Evolutionary conservation across 2,113 vertebrate species (phyloP).

Genomic region (Arizona elegans): DNA sequence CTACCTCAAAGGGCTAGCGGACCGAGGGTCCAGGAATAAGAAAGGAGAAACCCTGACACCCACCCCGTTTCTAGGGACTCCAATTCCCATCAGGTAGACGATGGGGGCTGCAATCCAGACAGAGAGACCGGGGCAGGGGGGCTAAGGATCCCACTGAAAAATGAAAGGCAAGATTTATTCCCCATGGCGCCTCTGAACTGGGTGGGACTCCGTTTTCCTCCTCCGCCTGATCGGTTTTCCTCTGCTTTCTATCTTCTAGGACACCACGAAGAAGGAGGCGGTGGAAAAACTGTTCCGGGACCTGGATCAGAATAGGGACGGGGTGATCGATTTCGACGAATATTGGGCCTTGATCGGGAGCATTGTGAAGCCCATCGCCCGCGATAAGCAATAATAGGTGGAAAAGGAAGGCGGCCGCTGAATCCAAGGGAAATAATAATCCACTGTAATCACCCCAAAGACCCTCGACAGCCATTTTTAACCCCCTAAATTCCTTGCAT

Average conservation of each 20-base stretch:
- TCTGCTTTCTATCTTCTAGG: conserved; percentile 29
- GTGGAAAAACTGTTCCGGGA: conserved; percentile 74
- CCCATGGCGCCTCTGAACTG: not conserved
- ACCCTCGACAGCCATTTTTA: no score
- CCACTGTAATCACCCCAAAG: no score
- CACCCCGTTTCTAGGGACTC: not conserved
- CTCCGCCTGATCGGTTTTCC: not conserved
- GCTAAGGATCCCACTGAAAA: not conserved
- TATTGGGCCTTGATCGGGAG: conserved; percentile 78
- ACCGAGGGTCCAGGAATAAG: not conserved
- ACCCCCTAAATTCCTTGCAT: no score
- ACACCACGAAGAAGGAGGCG: conserved; percentile 67
- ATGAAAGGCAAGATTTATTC: not conserved
- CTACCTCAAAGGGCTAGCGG: not conserved
- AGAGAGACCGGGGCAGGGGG: no score
- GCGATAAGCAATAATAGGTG: conserved; percentile 64
- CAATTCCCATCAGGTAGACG: not conserved
- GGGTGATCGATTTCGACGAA: conserved; percentile 74
- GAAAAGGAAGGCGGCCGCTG: not conserved
- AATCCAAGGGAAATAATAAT: no score
- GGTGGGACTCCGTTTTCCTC: not conserved
- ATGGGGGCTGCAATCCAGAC: not conserved
- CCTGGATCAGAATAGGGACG: conserved; percentile 71
- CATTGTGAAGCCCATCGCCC: conserved; percentile 72
- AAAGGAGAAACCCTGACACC: fast-evolving